Evolutionary conservation across 64 coral and sea anemone genomes (phyloP).

Genomic region (Catalaphyllia jardinei): DNA sequence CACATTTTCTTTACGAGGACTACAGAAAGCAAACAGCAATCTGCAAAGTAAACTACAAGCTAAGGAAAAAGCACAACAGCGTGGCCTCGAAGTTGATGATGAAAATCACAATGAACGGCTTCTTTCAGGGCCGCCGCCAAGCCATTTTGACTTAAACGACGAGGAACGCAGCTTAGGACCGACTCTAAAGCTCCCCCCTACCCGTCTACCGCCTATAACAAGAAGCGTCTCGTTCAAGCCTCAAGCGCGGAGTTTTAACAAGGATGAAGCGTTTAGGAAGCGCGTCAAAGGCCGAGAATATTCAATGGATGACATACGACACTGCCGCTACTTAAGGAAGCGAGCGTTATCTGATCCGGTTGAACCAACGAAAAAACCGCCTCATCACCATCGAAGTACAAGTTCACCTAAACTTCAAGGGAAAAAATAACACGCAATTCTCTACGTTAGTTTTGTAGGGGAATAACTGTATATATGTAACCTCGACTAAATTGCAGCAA

Average conservation of each 20-base stretch:
- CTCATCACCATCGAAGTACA: not conserved
- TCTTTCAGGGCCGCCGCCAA: not conserved
- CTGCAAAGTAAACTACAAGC: constrained; percentile 17
- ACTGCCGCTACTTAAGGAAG: constrained; percentile 34
- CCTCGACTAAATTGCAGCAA: not conserved
- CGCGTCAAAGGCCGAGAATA: not conserved
- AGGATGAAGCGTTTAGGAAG: constrained; percentile 18
- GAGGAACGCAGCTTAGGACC: constrained; percentile 23
- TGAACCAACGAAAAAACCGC: not conserved
- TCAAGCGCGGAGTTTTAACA: not conserved
- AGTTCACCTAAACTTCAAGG: not conserved
- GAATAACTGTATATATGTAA: not conserved
- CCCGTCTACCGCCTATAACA: constrained; percentile 14
- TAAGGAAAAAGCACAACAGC: constrained; percentile 19
- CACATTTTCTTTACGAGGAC: constrained; percentile 27
- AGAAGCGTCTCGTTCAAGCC: constrained; percentile 19
- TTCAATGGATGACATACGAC: constrained; percentile 4
- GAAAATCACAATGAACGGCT: not conserved
- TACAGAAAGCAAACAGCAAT: constrained; percentile 33
- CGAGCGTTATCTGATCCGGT: not conserved
- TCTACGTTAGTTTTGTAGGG: not conserved
- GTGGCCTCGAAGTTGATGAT: not conserved
- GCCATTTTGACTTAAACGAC: constrained; percentile 39
- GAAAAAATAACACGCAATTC: not conserved
- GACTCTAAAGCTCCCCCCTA: constrained; percentile 12